Percentiles rank a stretch among this genome's conserved stretches.
These are phyloP conservation scores for Anguilla megastoma DNA, from an alignment of 2,797 vertebrate genomes.

Conservation along the genomic window DNA sequence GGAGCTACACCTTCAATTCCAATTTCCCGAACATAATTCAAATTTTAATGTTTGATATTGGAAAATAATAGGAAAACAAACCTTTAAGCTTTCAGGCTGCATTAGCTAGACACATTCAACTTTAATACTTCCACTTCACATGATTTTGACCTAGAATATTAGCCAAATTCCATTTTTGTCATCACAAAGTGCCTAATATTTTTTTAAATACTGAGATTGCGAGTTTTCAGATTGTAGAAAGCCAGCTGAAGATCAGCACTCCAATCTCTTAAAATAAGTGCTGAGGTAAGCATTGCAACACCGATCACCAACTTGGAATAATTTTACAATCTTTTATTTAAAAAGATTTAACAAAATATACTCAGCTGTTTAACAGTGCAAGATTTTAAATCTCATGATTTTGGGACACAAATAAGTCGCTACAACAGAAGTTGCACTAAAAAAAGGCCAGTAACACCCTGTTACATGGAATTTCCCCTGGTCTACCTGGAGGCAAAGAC, in stretches of 20 bases:
- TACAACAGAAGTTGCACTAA: constrained; percentile 42
- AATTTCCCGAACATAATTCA: background rate
- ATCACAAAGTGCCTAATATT: background rate
- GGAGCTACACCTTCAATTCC: background rate
- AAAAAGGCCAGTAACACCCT: constrained; percentile 32
- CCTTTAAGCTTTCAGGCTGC: background rate
- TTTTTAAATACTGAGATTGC: background rate
- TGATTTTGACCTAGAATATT: background rate
- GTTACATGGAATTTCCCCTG: background rate
- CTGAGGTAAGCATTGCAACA: background rate
- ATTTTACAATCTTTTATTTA: constrained; percentile 69
- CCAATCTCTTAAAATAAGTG: background rate
- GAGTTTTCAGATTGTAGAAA: background rate
- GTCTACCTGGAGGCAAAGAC: background rate
- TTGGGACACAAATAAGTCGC: constrained; percentile 61
- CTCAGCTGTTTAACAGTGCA: constrained; percentile 59
- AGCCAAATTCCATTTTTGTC: background rate
- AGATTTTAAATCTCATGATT: constrained; percentile 67
- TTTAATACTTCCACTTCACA: background rate
- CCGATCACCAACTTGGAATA: constrained; percentile 10
- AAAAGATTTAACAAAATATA: constrained; percentile 64
- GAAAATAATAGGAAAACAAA: background rate
- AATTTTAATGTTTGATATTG: background rate
- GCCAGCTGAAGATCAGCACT: background rate
- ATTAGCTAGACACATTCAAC: background rate